Conservation (phyloP, 2,113 vertebrate genomes). For the Microtus richardsoni region DNA sequence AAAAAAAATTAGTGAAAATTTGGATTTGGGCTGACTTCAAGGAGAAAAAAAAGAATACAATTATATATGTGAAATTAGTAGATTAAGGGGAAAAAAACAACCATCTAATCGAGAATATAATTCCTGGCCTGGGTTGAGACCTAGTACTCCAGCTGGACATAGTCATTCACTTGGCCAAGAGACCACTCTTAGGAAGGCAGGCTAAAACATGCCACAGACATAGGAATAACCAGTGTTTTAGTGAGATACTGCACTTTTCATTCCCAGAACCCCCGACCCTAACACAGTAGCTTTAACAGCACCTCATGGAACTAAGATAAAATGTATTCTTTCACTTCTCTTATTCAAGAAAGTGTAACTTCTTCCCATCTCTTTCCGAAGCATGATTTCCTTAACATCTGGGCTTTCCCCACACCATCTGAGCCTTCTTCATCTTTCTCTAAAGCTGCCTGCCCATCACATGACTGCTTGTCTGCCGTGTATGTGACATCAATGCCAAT, state of each 20-base stretch:
- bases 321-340: background rate
- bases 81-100: background rate
- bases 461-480: background rate
- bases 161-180: background rate
- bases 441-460: no score
- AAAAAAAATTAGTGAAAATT: background rate
- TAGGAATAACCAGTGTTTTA: background rate
- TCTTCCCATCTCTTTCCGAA: background rate
- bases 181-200: background rate
- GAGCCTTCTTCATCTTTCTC: background rate
- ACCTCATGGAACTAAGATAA: background rate
- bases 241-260: background rate
- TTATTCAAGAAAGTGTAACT: no score
- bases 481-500: background rate
- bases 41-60: background rate
- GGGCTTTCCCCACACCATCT: background rate
- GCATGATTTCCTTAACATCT: background rate
- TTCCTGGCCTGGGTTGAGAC: background rate
- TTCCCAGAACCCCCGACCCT: background rate
- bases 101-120: no score
- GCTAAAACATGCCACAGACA: background rate
- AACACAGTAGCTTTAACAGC: background rate
- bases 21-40: background rate
- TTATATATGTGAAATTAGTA: background rate
- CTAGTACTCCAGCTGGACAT: background rate